Conservation (phyloP, 1,140 invertebrate species). For the Aphelenchoides besseyi region DNA sequence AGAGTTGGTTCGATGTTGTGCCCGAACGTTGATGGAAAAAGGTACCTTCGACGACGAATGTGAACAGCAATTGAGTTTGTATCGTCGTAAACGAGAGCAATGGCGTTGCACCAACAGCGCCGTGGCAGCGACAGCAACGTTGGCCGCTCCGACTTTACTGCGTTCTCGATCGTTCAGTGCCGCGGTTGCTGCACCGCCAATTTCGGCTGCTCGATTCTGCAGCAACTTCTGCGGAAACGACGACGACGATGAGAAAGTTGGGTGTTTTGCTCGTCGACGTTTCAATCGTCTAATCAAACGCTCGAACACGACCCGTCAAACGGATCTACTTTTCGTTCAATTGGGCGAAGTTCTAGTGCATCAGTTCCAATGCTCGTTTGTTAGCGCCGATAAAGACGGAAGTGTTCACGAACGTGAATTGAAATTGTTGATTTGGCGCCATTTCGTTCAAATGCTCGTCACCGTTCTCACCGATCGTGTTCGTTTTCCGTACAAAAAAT, state of each 20-base stretch:
- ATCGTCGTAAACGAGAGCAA: conserved; percentile 37
- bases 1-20: conserved; percentile 35
- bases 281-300: neutral
- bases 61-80: conserved; percentile 26
- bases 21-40: conserved; percentile 39
- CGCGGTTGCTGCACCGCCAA: conserved; percentile 29
- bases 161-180: conserved; percentile 32
- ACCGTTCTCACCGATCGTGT: conserved; percentile 41
- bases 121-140: conserved; percentile 23
- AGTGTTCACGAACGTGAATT: conserved; percentile 58
- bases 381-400: conserved; percentile 31
- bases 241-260: neutral
- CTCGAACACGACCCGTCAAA: neutral
- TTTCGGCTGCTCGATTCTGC: conserved; percentile 24
- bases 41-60: conserved; percentile 40
- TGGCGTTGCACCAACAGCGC: conserved; percentile 23
- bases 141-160: conserved; percentile 20
- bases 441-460: conserved; percentile 54
- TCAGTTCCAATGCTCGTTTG: conserved; percentile 52
- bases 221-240: neutral
- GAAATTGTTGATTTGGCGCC: conserved; percentile 53
- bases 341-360: conserved; percentile 51
- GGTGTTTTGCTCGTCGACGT: neutral
- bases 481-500: conserved; percentile 27
- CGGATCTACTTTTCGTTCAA: conserved; percentile 34